Percentiles rank a stretch among this genome's conserved stretches.
Evolutionary conservation across 2,797 vertebrate genomes (phyloP).

Genomic region (Pseudopleuronectes americanus): DNA sequence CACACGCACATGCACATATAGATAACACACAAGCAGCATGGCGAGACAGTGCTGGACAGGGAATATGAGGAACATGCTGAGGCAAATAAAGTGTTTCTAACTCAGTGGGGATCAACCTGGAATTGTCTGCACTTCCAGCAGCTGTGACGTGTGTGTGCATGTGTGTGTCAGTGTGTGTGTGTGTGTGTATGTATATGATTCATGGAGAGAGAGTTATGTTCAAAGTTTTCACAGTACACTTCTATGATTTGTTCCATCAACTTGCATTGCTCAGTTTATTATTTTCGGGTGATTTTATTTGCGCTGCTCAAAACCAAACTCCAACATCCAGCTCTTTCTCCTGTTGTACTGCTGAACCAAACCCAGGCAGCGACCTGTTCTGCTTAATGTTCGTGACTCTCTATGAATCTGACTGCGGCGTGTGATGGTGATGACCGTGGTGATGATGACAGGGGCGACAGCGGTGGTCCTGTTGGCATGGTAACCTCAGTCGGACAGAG

Average conservation of each 20-base stretch:
- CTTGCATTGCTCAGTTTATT: conserved; percentile 7
- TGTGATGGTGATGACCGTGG: conserved; percentile 2
- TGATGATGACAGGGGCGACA: conserved; percentile 23
- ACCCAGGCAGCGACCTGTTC: conserved; percentile 6
- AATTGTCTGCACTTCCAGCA: conserved; percentile 43
- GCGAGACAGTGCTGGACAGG: conserved; percentile 33
- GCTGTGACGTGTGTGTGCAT: not conserved
- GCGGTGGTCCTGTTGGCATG: conserved; percentile 40
- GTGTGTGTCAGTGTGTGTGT: too few relatives aligned
- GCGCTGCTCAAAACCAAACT: not conserved
- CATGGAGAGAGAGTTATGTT: conserved; percentile 3
- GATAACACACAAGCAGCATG: conserved; percentile 2
- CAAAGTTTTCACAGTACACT: not conserved
- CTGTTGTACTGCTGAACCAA: conserved; percentile 8
- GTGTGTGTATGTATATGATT: conserved; percentile 16
- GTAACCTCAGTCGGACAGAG: conserved; percentile 40
- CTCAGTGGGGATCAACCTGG: conserved; percentile 33
- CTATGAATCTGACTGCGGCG: conserved; percentile 7
- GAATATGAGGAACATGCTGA: conserved; percentile 30
- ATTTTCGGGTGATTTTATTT: not conserved
- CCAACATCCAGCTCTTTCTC: conserved; percentile 14
- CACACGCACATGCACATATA: conserved; percentile 8
- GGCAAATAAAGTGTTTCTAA: conserved; percentile 51
- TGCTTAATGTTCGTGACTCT: conserved; percentile 21
- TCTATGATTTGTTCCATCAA: not conserved